Base-by-base conservation (phyloP, 2,113 vertebrate genomes). In the Misgurnus mizolepis region DNA sequence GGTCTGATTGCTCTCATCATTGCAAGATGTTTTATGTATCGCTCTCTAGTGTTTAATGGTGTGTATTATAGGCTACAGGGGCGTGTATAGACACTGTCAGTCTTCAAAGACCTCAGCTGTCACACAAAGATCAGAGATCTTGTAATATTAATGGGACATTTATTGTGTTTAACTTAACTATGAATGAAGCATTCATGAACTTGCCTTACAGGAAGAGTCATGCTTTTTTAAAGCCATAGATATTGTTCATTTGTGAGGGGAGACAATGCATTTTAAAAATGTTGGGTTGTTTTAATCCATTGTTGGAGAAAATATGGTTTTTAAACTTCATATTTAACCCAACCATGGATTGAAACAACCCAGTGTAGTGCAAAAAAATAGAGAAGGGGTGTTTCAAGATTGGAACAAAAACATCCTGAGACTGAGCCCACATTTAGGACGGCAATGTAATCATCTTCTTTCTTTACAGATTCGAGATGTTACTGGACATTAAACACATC, bases 391-490 rank as follows among this genome's bases (percentile, higher is more conserved):
- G 11, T 58, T n/a, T 58, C 3, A 64, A 60, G 22, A 76, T 1
- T 47, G 58, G 72, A 75, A 15, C 72, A 62, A 62, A 75, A n/a
- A 75, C 55, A 22, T 22, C 22, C 22, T 22, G 22, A 62, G 1
- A 0, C 11, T 6, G 11, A 45, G 2, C 58, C 58, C 18, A 50
- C 15, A 10, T 61, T 49, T 70, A n/a, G 15, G 6, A 61, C 18
- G 40, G 61, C 18, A 22, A 22, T 53, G 56, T 41, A 40, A 65
- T n/a, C 12, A 22, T 27, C 41, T 34, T 53, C 4, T 60, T 85
- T 86, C 41, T 41, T 88, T 89, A 79, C 83, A 91, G 97, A 92
- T 88, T 86, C 90, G 94, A 94, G 90, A 98, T 98, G 96, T 87
- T 92, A 83, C 85, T 92, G 81, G 92, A 83, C 84, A 87, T 95